Evolutionary conservation across 1,140 invertebrate species (phyloP), one percentile per base, ranked within the genome.

Genomic region (Dinoponera quadriceps): DNA sequence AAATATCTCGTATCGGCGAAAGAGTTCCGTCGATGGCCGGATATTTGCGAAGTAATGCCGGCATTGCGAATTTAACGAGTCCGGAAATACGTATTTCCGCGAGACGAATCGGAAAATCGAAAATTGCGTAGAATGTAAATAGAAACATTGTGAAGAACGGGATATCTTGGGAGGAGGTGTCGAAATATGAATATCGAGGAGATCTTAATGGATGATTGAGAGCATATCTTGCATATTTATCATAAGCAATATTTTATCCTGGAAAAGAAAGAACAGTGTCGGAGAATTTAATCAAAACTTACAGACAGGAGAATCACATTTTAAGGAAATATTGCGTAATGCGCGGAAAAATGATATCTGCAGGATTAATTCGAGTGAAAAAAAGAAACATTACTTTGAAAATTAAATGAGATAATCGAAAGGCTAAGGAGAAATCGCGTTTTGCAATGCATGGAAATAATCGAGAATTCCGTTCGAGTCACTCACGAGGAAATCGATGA

Each of bases 1-100:
- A 78, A 57, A 57, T 78, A 55, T 44, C 62, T 54, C 49, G 22
- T 54, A 29, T 69, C 22, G 51, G 33, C 22, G 33, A 48, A 44
- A 55, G 54, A 80, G 25, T 55, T 33, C 38, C 18, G 51, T 71
- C 75, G 65, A 71, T 69, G 65, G 4, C 33, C 54, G 51, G 22
- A 71, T 69, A 80, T 80, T 80, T 71, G 75, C 51, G 18, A 69
- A 57, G 65, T 80, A 66, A 48, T 38, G 51, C 33, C 29, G 62
- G 25, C 22, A 16, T n/a, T 69, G 75, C 54, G 22, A 44, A 22
- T 57, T 49, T 77, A 77, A 77, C 74, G 74, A 74, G 55, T 27
- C 18, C 33, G 33, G 71, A 68, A 55, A 77, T 66, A 77, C 62
- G 44, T 51, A 65, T 77, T 77, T 77, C 60, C 60, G n/a, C 60